Evolutionary conservation across 2,888 invertebrate species (phyloP), one percentile per base, ranked within the genome.

Genomic region (Caenorhabditis sp.): DNA sequence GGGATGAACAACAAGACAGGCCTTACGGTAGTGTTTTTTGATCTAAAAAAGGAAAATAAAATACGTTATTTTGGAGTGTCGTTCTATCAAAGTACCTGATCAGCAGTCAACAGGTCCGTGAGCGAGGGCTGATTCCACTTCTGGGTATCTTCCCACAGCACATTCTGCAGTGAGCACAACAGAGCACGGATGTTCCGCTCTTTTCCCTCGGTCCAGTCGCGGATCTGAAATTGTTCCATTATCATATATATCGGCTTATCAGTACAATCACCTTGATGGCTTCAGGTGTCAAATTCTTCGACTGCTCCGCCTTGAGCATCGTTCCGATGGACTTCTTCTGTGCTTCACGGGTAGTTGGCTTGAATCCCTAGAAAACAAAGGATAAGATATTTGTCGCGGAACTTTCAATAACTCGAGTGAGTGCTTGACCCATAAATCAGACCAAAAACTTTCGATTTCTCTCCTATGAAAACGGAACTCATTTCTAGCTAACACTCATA

Each of bases 1-100:
- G 0, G 99, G 99, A 93, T 99, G 99, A 50, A 98, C 97, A 64
- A 97, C 96, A 51, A 99, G 94, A 87, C 98, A 98, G 8, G 99
- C 99, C 92, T 95, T 96, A 67, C 97, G 94, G 92, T 98, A 99
- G 88, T 95, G 95, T 91, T 97, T 97, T 93, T 98, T 99, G 69
- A 99, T 98, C 93, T 99, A 9, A 32, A 32, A 32, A 32, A 4
- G 9, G 32, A 9, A 4, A 32, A 32, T n/a, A n/a, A n/a, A n/a
- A n/a, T n/a, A 9, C 32, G 32, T 32, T 32, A 32, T 32, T 32
- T 32, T 9, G 32, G 32, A 32, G 32, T 32, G 32, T 32, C 32
- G 32, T 32, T 6, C 32, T 32, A 9, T 6, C 9, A n/a, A 32
- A 6, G 32, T 9, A 99, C 98, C 93, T 98, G 97, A 0, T 95